A percentile compares a stretch with the other conserved stretches of the same genome.
Evolutionary conservation across 2,797 vertebrate genomes (phyloP).

Genomic region (Ibycter americanus): DNA sequence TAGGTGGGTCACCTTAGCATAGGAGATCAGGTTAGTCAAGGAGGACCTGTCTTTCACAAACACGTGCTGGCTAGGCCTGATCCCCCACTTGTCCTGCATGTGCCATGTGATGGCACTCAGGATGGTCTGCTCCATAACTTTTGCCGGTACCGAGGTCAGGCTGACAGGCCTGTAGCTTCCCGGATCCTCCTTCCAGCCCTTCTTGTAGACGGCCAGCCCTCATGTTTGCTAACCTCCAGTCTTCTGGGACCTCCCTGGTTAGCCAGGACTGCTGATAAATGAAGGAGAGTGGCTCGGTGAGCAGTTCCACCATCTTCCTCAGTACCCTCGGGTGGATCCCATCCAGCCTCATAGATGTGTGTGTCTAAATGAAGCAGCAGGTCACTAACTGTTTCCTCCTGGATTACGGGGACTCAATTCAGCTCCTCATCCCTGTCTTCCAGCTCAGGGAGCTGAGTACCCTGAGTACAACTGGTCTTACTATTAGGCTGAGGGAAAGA

Average conservation of each 20-base stretch:
- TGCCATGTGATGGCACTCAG: not conserved
- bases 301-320: not conserved
- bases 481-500: not conserved
- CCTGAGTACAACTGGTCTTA: not conserved
- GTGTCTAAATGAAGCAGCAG: not conserved
- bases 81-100: not conserved
- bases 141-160: not conserved
- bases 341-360: not conserved
- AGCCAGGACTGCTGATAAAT: not conserved
- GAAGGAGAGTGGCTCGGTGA: not conserved
- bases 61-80: no score
- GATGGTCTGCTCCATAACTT: not conserved
- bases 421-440: not conserved
- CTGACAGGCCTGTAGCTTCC: not conserved
- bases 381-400: not conserved
- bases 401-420: not conserved
- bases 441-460: not conserved
- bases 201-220: fast-evolving
- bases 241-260: not conserved
- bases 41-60: not conserved
- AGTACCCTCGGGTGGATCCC: not conserved
- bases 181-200: not conserved
- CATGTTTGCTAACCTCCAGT: not conserved
- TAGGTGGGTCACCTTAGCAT: not conserved
- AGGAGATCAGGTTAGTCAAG: not conserved